Conservation (phyloP, 2,797 vertebrate genomes). For the Cercopithecus diana region DNA sequence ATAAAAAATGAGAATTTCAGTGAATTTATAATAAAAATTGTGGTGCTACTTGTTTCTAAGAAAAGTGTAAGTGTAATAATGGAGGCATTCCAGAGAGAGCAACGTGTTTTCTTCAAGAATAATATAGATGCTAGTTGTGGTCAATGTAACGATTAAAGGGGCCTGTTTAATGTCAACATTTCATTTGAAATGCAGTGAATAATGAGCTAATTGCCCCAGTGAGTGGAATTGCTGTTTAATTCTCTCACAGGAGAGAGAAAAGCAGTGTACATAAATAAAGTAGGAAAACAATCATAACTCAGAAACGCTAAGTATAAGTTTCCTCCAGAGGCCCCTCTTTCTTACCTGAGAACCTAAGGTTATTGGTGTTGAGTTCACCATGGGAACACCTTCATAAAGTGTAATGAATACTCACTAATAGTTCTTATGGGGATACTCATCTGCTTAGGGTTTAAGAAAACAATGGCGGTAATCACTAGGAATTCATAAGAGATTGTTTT, state of each 20-base stretch:
- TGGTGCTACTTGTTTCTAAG: not conserved
- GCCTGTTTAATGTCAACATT: not conserved
- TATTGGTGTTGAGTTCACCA: not conserved
- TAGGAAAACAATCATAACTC: not conserved
- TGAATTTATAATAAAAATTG: not conserved
- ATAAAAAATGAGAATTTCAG: not conserved
- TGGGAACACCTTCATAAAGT: not conserved
- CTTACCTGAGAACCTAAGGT: not conserved
- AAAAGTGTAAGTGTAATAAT: not conserved
- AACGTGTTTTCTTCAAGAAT: not conserved
- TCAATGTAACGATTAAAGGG: not conserved
- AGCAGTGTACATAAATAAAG: not conserved
- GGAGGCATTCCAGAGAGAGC: not conserved
- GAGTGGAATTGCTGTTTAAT: not conserved
- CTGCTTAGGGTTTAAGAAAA: constrained; percentile 22
- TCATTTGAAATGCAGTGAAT: not conserved
- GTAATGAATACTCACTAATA: not conserved
- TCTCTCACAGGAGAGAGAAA: not conserved
- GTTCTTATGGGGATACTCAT: not conserved
- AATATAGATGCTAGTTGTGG: not conserved
- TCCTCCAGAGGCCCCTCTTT: not conserved
- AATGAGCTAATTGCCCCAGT: not conserved
- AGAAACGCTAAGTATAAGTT: not conserved
- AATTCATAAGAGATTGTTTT: not conserved
- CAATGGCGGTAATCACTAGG: not conserved